Base-by-base conservation (phyloP, 2,113 vertebrate genomes). In the Thymallus thymallus region DNA sequence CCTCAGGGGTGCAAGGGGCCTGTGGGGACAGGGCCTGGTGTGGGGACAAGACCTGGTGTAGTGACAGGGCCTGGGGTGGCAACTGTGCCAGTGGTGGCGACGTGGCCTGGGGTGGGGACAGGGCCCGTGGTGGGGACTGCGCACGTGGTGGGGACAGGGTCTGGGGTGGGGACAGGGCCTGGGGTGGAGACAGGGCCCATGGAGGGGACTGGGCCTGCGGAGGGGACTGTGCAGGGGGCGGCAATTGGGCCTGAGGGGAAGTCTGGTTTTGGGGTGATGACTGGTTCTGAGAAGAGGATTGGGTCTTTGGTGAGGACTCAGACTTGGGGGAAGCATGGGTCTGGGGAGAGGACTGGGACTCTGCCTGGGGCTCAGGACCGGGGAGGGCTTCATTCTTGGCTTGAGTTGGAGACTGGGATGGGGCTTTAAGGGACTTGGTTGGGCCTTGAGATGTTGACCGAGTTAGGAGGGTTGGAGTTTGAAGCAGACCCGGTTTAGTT, bases 1-100 rank as follows among this genome's bases (percentile, higher is more conserved):
- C 94, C 89, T 95, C 93, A 71, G 93, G 94, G 87, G 93, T 92
- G 80, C 94, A 91, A 88, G 94, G 93, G 73, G 92, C 90, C 67
- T 91, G 91, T 20, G 76, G 35, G 7, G 35, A 41, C 9, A 2
- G 35, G 35, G 35, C 35, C 35, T 41, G 35, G 35, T 6, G 35
- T 9, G 6, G 77, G 51, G 75, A 76, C 56, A 80, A 83, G 70
- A 64, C 75, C 4, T 71, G 80, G 64, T 29, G 60, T 14, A 77
- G 78, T 45, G 76, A 77, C 60, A 81, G 74, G 6, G n/a, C n/a
- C 55, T 35, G 48, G 1, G 74, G 74, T 0, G 80, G 23, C 22
- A 5, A 78, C 45, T 83, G 76, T 30, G 82, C 32, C 35, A 69
- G 68, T 23, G 70, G 20, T 6, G 61, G 76, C 13, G 75, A 58